Evolutionary conservation across 2,797 vertebrate genomes (phyloP).

Genomic region (Tadarida brasiliensis): DNA sequence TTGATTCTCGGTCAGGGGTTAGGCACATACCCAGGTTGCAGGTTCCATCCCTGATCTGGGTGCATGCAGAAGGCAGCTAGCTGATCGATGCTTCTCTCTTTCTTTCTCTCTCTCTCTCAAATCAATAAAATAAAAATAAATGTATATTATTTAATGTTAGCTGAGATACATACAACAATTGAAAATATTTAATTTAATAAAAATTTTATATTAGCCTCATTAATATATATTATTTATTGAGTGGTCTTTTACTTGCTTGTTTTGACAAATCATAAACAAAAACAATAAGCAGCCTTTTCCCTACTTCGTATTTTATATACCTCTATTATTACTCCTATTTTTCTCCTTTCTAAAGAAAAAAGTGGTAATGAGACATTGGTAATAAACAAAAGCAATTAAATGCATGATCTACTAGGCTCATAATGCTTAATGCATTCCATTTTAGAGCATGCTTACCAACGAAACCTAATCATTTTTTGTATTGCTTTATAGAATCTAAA

Average conservation of each 20-base stretch:
- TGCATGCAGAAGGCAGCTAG: no score
- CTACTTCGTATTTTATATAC: constrained; percentile 6
- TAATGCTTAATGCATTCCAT: neutral
- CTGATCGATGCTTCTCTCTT: no score
- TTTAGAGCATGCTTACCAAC: constrained; percentile 7
- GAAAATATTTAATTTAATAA: constrained; percentile 12
- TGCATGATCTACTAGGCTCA: neutral
- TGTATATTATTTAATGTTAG: neutral
- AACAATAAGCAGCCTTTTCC: neutral
- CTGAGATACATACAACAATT: neutral
- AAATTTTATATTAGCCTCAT: neutral
- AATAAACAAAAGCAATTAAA: constrained; percentile 59
- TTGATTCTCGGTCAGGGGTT: no score
- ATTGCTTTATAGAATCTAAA: neutral
- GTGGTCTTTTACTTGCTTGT: neutral
- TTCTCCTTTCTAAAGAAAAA: constrained; percentile 23
- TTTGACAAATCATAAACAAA: constrained; percentile 7
- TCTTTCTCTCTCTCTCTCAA: no score
- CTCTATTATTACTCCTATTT: neutral
- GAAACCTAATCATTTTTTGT: neutral
- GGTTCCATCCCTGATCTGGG: no score
- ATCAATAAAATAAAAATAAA: no score
- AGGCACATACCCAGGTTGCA: no score
- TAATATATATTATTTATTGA: neutral
- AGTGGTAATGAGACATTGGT: neutral